Percentiles rank a stretch among this genome's conserved stretches.
Conservation (phyloP, 2,113 vertebrate species). For the Glaucidium brasilianum region DNA sequence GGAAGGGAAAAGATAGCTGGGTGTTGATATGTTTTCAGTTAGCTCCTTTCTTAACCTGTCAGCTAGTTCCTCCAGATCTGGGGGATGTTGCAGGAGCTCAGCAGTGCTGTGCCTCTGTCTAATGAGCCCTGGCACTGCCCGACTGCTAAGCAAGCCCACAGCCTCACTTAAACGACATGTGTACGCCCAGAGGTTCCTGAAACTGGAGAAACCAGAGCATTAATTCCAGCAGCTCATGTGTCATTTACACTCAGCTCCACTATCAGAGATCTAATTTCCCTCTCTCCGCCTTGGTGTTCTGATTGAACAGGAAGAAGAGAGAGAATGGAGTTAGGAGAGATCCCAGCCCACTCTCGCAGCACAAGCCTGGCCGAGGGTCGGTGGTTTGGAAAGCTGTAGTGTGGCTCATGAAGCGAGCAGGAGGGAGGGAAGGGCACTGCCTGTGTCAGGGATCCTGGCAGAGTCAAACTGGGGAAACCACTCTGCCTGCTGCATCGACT, state of each 20-base stretch:
- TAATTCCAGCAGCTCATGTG: conserved; percentile 56
- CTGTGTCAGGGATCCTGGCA: background rate
- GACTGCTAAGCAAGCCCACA: conserved; percentile 4
- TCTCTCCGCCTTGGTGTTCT: background rate
- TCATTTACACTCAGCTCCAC: conserved; percentile 18
- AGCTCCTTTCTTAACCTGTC: background rate
- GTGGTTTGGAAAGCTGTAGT: background rate
- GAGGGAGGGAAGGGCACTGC: background rate
- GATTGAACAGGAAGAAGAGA: background rate
- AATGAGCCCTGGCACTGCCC: conserved; percentile 42
- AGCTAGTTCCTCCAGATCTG: background rate
- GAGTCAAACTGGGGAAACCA: background rate
- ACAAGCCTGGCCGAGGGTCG: rapidly evolving
- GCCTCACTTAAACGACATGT: background rate
- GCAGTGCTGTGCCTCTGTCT: background rate
- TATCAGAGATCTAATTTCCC: conserved; percentile 3
- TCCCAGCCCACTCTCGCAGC: background rate
- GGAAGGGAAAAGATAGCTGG: background rate
- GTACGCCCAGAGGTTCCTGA: background rate
- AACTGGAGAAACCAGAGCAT: conserved; percentile 14
- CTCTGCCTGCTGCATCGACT: background rate
- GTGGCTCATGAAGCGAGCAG: background rate
- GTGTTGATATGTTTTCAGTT: background rate
- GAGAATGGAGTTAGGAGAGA: background rate
- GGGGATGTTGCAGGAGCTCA: background rate